Base-by-base conservation (phyloP, 1,140 invertebrate genomes). In the Linepithema humile region DNA sequence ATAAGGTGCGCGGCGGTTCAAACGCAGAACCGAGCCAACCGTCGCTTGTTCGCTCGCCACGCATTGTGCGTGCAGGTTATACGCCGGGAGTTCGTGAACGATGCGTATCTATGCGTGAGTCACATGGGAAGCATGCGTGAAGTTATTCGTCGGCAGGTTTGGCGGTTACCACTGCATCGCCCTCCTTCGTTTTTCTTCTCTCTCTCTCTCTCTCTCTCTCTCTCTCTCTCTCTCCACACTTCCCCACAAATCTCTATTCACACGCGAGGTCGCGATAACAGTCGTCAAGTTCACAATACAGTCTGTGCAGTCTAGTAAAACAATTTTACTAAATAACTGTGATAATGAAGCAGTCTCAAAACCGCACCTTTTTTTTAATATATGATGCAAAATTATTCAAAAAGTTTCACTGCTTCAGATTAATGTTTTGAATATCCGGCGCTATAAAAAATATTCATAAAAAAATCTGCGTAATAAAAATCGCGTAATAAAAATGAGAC, bases 121-220 rank as follows among this genome's bases (percentile, higher is more conserved):
- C 91, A 91, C 87, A 82, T 91, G 91, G 88, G 91, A 91, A 91
- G 90, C 87, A 90, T 89, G 88, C 89, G 83, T 85, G 84, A 86
- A 90, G 86, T 70, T 90, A 91, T 90, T 90, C 83, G 84, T 83
- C 84, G 83, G 72, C 89, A 90, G 86, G 88, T 90, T 89, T 82
- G 87, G 70, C 59, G 82, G 43, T 85, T 83, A 64, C 57, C 53
- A 45, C 20, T 53, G 55, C 10, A n/a, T 29, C 43, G 35, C 65
- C 6, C n/a, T 48, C 9, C 32, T n/a, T n/a, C n/a, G n/a, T n/a
- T n/a, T n/a, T n/a, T n/a, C n/a, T n/a, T n/a, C n/a, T n/a, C n/a
- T n/a, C n/a, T n/a, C n/a, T n/a, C n/a, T n/a, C n/a, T n/a, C n/a
- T n/a, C n/a, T n/a, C 20, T 48, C 48, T 38, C 35, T 26, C 38